These are phyloP conservation scores for Melinopterus prodromus DNA, from an alignment of 2,888 invertebrate species.

Conservation along the genomic window DNA sequence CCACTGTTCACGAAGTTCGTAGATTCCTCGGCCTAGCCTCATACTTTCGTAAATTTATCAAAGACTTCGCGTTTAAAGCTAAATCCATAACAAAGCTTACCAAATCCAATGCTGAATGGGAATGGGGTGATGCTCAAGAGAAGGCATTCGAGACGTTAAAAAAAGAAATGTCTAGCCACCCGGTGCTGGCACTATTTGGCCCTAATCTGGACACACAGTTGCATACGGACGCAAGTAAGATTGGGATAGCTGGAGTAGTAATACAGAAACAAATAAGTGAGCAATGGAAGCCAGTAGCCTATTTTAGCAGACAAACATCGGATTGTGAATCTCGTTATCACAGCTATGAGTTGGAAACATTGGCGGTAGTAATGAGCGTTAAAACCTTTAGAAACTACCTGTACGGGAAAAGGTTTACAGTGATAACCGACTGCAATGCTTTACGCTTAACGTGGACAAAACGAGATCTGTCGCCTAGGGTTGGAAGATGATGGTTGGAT, in stretches of 20 bases:
- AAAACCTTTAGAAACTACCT: conserved; percentile 37
- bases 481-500: conserved; percentile 46
- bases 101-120: too few relatives aligned
- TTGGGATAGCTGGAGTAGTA: conserved; percentile 44
- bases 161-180: too few relatives aligned
- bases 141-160: too few relatives aligned
- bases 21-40: too few relatives aligned
- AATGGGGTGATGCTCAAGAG: too few relatives aligned
- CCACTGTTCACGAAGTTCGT: too few relatives aligned
- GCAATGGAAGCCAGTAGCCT: conserved; percentile 41
- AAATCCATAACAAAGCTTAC: too few relatives aligned
- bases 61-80: too few relatives aligned
- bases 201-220: too few relatives aligned
- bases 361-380: conserved; percentile 42
- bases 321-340: conserved; percentile 45
- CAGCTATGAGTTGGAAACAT: conserved; percentile 44
- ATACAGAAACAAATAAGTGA: conserved; percentile 42
- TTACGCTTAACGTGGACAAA: conserved; percentile 32
- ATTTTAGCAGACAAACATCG: conserved; percentile 47
- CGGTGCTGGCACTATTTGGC: too few relatives aligned
- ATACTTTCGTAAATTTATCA: too few relatives aligned
- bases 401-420: conserved; percentile 35
- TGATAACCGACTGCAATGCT: conserved; percentile 39
- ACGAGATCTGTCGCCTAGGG: conserved; percentile 38
- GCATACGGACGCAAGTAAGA: conserved; percentile 47